Percentiles rank a stretch among this genome's conserved stretches.
Evolutionary conservation across 2,797 vertebrate genomes (phyloP).

Genomic region (Hydrolagus colliei): DNA sequence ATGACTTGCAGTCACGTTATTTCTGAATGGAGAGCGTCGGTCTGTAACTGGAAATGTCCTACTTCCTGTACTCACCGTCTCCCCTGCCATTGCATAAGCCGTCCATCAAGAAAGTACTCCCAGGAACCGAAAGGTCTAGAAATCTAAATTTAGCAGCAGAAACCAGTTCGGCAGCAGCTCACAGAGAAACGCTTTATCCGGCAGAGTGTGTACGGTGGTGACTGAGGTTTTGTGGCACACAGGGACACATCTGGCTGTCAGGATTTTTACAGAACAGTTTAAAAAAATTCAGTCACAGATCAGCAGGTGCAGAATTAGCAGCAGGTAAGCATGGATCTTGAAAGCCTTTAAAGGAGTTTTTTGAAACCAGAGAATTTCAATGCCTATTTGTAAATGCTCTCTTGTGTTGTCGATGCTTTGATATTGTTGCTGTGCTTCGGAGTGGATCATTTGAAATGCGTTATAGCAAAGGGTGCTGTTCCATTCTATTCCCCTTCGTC

Average conservation of each 20-base stretch:
- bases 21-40: not conserved
- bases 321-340: no score
- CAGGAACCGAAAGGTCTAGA: not conserved
- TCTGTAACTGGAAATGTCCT: not conserved
- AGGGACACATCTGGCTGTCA: not conserved
- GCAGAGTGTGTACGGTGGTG: not conserved
- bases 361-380: no score
- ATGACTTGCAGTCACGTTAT: not conserved
- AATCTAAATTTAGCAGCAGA: conserved; percentile 20
- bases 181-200: not conserved
- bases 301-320: not conserved
- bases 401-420: no score
- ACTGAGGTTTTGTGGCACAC: not conserved
- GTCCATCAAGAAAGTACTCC: not conserved
- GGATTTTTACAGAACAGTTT: not conserved
- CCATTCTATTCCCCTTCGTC: no score
- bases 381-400: no score
- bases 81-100: not conserved
- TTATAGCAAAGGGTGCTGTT: no score
- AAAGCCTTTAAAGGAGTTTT: no score
- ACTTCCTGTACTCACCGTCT: not conserved
- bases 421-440: no score
- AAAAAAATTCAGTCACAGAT: not conserved
- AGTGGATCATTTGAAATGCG: no score
- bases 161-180: not conserved